A percentile compares a stretch with the other conserved stretches of the same genome.
phyloP scores from a whole-genome alignment of 2,888 invertebrate species.

The Andricus quercusramuli region DNA sequence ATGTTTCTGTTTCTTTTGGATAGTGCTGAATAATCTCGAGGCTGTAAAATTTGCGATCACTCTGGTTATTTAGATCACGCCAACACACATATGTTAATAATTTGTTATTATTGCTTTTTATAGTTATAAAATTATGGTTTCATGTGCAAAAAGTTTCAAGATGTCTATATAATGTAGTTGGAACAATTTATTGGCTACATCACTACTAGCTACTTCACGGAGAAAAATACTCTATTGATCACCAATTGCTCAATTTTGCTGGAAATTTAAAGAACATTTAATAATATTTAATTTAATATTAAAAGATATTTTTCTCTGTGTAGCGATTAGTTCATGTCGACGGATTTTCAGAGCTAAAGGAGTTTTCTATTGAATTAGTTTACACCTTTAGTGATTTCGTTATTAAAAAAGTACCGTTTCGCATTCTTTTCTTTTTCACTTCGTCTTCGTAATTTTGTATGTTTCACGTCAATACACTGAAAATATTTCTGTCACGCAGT shows the following conservation, averaged over 20 bases:
- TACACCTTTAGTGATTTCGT: conserved; percentile 2
- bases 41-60: not conserved
- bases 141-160: conserved; percentile 20
- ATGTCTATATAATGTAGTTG: conserved; percentile 10
- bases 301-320: conserved; percentile 11
- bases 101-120: conserved; percentile 33
- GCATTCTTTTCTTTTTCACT: conserved; percentile 21
- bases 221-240: conserved; percentile 1
- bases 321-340: not conserved
- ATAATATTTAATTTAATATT: not conserved
- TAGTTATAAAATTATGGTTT: conserved; percentile 30
- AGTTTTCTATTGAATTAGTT: not conserved
- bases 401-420: not conserved
- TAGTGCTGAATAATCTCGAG: not conserved
- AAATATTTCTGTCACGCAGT: conserved; percentile 3
- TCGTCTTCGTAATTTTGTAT: conserved; percentile 1
- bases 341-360: not conserved
- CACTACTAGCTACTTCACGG: not conserved
- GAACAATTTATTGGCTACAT: conserved; percentile 9
- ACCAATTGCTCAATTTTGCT: not conserved
- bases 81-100: conserved; percentile 29
- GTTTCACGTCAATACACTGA: conserved; percentile 35
- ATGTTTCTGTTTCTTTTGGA: not conserved
- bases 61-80: conserved; percentile 27
- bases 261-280: not conserved